Evolutionary conservation across 1,140 invertebrate species (phyloP).

Genomic region (Drosophila bocki): DNA sequence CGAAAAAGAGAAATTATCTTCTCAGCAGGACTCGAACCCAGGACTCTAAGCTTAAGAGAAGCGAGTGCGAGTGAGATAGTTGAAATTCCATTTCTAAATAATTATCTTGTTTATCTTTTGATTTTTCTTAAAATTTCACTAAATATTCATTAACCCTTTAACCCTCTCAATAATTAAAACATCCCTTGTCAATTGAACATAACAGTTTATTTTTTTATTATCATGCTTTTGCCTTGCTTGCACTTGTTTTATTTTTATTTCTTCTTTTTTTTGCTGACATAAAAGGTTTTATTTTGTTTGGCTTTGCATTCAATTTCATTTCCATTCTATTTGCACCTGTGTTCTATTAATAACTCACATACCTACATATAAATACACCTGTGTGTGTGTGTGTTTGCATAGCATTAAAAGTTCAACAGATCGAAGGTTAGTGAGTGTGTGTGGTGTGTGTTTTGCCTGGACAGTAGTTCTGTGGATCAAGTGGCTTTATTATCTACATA

Average conservation of each 20-base stretch:
- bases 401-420: slow-evolving; percentile 46
- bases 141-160: too few relatives aligned
- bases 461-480: slow-evolving; percentile 27
- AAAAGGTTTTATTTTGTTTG: slow-evolving; percentile 22
- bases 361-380: slow-evolving; percentile 43
- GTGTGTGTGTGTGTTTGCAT: slow-evolving; percentile 18
- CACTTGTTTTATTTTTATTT: slow-evolving; percentile 8
- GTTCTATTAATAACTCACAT: slow-evolving; percentile 47
- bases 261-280: slow-evolving; percentile 16
- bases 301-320: slow-evolving; percentile 34
- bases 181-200: slow-evolving; percentile 66
- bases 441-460: slow-evolving; percentile 10
- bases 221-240: slow-evolving; percentile 41
- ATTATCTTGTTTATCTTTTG: too few relatives aligned
- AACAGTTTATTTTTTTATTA: slow-evolving; percentile 82
- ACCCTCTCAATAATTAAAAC: slow-evolving; percentile 19
- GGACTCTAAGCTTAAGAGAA: too few relatives aligned
- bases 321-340: slow-evolving; percentile 40
- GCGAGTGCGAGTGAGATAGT: background rate
- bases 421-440: slow-evolving; percentile 35
- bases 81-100: background rate
- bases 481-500: slow-evolving; percentile 36
- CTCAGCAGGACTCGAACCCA: background rate
- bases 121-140: background rate
- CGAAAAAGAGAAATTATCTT: background rate